Evolutionary conservation across 2,888 invertebrate species (phyloP).

Genomic region (Ellobium chinense): DNA sequence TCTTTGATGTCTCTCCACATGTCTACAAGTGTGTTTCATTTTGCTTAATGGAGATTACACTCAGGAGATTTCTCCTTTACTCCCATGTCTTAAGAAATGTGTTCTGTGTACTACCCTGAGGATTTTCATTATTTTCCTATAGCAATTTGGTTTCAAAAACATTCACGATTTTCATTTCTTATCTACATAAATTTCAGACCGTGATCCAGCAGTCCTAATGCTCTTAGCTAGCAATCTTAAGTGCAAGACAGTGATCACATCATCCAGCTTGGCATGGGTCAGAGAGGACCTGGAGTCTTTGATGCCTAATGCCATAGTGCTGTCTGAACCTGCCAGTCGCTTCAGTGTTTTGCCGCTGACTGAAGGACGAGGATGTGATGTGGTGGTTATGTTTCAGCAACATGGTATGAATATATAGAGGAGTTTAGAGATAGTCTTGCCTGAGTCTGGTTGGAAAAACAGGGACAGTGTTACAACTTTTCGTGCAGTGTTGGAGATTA

Average conservation of each 20-base stretch:
- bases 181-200: too few relatives aligned
- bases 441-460: too few relatives aligned
- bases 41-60: too few relatives aligned
- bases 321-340: neutral
- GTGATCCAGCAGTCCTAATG: neutral
- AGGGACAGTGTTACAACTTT: too few relatives aligned
- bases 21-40: too few relatives aligned
- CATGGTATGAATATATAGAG: neutral
- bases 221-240: neutral
- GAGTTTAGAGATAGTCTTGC: too few relatives aligned
- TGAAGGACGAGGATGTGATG: neutral
- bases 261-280: neutral
- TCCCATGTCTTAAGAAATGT: too few relatives aligned
- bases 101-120: too few relatives aligned
- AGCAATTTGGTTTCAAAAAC: neutral
- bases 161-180: neutral
- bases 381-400: constrained; percentile 1
- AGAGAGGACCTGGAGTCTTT: neutral
- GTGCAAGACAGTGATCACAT: neutral
- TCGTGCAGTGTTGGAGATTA: too few relatives aligned
- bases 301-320: neutral
- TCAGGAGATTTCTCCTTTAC: too few relatives aligned
- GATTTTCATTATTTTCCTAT: neutral
- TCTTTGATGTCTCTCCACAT: too few relatives aligned
- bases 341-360: neutral